Conservation (phyloP, 2,888 invertebrate genomes). For the Tetheella fluctuosa region DNA sequence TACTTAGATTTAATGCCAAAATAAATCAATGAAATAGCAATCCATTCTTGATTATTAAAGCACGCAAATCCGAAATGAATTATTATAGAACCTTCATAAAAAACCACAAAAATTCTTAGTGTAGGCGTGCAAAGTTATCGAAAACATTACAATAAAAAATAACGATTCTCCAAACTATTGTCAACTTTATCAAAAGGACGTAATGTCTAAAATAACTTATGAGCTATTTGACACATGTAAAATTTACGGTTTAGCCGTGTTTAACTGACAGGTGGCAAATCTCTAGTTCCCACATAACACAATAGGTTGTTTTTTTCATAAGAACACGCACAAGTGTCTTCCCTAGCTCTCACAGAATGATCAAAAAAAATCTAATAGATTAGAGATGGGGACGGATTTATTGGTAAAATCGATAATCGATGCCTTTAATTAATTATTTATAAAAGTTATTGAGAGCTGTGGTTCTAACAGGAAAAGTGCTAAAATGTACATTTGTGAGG, state of each 20-base stretch:
- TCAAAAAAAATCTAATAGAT: constrained; percentile 53
- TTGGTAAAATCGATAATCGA: neutral
- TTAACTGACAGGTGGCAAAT: constrained; percentile 60
- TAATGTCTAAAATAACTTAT: neutral
- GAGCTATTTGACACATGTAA: neutral
- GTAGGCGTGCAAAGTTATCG: neutral
- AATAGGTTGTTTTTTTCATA: constrained; percentile 51
- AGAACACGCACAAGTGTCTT: constrained; percentile 50
- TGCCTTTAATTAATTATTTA: neutral
- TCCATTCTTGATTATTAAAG: neutral
- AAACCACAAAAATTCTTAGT: neutral
- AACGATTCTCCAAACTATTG: neutral
- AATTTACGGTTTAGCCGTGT: constrained; percentile 15
- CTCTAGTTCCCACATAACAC: constrained; percentile 64
- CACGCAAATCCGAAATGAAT: neutral
- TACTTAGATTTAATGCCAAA: neutral
- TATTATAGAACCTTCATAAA: neutral
- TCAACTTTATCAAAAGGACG: neutral
- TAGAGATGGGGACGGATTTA: constrained; percentile 34
- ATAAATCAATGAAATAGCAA: neutral
- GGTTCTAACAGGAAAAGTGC: no score
- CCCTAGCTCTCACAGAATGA: constrained; percentile 43
- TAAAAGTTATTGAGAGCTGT: neutral
- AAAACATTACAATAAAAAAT: neutral
- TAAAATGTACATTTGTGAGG: no score